Base-by-base conservation (phyloP, 2,113 vertebrate genomes). In the Tapirus terrestris region DNA sequence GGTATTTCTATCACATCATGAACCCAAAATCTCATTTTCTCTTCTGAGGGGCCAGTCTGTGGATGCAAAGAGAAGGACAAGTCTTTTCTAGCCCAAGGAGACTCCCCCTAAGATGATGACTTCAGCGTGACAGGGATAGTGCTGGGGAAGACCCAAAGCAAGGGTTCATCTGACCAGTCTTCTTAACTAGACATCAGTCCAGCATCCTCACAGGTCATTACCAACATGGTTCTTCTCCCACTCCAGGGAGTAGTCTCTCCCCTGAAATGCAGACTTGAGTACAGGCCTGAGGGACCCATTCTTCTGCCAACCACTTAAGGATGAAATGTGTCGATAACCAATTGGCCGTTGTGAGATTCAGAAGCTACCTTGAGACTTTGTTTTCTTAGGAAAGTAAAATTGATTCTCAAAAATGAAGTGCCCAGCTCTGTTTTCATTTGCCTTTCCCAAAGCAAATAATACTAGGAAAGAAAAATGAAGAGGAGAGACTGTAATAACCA, bases 341-440 rank as follows among this genome's bases (percentile, higher is more conserved):
- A n/a, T 2, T 58, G 33, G 25, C 68, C 77, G 36, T 9, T 51
- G 14, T 10, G 80, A 96, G 45, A 53, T 45, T 93, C 67, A 68
- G 36, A 81, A 83, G 56, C 84, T 91, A n/a, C 82, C 56, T 73
- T 85, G 56, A 56, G 25, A 61, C 12, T 53, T 39, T 43, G 14
- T 56, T 77, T 81, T 91, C 60, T 95, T 72, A 56, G 72, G 21
- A 96, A 83, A 93, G n/a, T 68, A 63, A 95, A 94, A 77, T 73
- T 93, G 12, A 43, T 67, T 93, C 95, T 93, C 79, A 89, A 75
- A 53, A 80, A 86, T 45, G 48, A 94, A 86, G 20, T 36, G 70
- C 56, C 56, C 29, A 25, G 70, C 58, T 75, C 23, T 51, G 56
- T 63, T 85, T 58, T 11, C 77, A 96, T 96, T 79, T 93, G 67